These are phyloP conservation scores for Epinephelus coioides DNA, from an alignment of 2,797 vertebrate genomes.

Conservation along the genomic window DNA sequence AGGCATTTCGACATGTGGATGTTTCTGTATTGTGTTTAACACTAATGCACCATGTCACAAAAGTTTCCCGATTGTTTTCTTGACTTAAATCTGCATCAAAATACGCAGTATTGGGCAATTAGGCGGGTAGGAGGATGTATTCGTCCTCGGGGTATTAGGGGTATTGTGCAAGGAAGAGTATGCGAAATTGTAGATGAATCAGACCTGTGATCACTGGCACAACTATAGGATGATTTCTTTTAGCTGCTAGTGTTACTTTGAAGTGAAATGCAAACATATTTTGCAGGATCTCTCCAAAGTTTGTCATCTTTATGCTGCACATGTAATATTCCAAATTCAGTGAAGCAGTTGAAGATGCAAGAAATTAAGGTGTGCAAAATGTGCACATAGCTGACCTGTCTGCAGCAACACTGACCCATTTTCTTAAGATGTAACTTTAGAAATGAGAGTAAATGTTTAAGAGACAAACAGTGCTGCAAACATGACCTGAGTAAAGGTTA, in stretches of 20 bases:
- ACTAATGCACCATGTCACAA: too few species aligned
- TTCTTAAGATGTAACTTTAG: neutral
- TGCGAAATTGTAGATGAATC: neutral
- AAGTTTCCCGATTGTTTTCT: fast-evolving
- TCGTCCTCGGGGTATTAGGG: neutral
- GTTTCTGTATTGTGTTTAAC: too few species aligned
- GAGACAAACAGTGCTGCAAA: neutral
- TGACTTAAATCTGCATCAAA: too few species aligned
- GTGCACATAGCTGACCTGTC: neutral
- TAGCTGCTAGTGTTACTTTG: neutral
- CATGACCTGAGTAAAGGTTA: neutral
- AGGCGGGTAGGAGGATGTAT: neutral
- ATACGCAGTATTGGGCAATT: neutral
- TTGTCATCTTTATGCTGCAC: neutral
- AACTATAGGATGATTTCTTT: fast-evolving
- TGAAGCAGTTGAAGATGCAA: too few species aligned
- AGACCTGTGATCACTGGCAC: too few species aligned
- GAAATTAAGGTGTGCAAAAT: neutral
- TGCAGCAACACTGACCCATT: neutral
- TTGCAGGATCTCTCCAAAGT: neutral
- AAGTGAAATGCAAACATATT: neutral
- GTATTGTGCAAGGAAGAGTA: neutral
- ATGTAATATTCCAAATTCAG: too few species aligned
- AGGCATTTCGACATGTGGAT: neutral
- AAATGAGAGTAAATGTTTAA: neutral